These are phyloP conservation scores for Euzophera pinguis DNA, from an alignment of 2,888 invertebrate genomes.

Conservation along the genomic window DNA sequence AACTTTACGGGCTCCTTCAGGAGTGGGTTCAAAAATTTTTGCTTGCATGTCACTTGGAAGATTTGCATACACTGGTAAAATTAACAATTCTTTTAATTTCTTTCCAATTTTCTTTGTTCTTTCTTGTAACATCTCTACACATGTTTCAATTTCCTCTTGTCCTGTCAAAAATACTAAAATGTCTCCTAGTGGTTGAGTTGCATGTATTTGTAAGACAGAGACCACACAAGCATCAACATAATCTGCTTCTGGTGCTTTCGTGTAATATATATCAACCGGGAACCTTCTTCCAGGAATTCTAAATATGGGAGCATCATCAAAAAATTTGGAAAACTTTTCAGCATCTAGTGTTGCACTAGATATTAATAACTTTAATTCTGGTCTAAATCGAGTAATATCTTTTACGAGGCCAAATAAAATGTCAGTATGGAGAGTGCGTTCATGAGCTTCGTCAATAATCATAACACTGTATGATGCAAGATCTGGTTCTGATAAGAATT, in stretches of 20 bases:
- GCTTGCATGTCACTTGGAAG: slow-evolving; percentile 99
- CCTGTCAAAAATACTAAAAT: slow-evolving; percentile 98
- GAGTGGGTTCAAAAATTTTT: slow-evolving; percentile 99
- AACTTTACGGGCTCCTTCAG: slow-evolving; percentile 97
- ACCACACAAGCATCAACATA: slow-evolving; percentile 99
- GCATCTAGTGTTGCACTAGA: slow-evolving; percentile 99
- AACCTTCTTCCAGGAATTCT: slow-evolving; percentile 98
- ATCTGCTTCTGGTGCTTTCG: slow-evolving; percentile 99
- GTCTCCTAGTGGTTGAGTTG: slow-evolving; percentile 97
- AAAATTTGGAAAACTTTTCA: slow-evolving; percentile 98
- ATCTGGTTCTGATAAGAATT: slow-evolving; percentile 98
- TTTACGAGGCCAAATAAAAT: slow-evolving; percentile 98
- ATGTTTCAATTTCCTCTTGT: slow-evolving; percentile 94
- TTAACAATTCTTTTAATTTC: slow-evolving; percentile 94
- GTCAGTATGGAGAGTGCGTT: slow-evolving; percentile 98
- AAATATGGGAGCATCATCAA: slow-evolving; percentile 99
- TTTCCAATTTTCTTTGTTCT: slow-evolving; percentile 94
- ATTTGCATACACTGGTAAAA: slow-evolving; percentile 98
- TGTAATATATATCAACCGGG: slow-evolving; percentile 99
- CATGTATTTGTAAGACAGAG: slow-evolving; percentile 98
- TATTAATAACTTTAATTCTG: slow-evolving; percentile 96
- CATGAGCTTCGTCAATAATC: slow-evolving; percentile 99
- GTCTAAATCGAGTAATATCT: slow-evolving; percentile 95
- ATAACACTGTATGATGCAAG: slow-evolving; percentile 97
- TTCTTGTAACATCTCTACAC: slow-evolving; percentile 93